Conservation (phyloP, 1,140 invertebrate genomes). For the Aricia agestis region DNA sequence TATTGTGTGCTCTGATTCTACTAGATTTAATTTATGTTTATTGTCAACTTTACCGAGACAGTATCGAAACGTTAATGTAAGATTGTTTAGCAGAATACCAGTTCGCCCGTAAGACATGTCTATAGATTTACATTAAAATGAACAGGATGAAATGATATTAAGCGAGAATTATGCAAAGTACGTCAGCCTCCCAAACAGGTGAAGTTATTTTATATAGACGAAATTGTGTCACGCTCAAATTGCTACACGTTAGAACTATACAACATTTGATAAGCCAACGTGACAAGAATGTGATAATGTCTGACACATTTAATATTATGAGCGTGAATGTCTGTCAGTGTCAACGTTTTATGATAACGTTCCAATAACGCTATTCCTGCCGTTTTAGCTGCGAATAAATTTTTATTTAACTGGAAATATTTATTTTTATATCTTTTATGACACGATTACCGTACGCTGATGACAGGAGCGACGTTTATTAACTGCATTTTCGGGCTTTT, state of each 20-base stretch:
- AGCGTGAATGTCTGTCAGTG: slow-evolving; percentile 39
- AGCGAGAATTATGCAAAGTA: background rate
- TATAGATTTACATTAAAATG: background rate
- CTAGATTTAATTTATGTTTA: too few species aligned
- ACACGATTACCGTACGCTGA: background rate
- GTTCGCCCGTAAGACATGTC: background rate
- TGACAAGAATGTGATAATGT: slow-evolving; percentile 66
- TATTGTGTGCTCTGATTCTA: too few species aligned
- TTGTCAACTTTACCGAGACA: too few species aligned
- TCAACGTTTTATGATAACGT: slow-evolving; percentile 13
- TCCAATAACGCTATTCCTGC: slow-evolving; percentile 3
- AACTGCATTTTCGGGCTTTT: background rate
- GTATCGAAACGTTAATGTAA: too few species aligned
- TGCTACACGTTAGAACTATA: slow-evolving; percentile 46
- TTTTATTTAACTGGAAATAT: background rate
- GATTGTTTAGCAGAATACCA: too few species aligned
- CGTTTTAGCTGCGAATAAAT: background rate
- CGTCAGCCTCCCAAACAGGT: background rate
- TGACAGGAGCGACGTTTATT: background rate
- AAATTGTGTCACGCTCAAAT: slow-evolving; percentile 47
- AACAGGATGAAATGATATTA: background rate
- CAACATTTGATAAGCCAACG: slow-evolving; percentile 57
- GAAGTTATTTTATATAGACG: slow-evolving; percentile 11
- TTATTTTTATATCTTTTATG: background rate
- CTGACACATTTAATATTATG: slow-evolving; percentile 58